Evolutionary conservation across 1,140 invertebrate species (phyloP), one percentile per base, ranked within the genome.

Genomic region (Brachionus manjavacas): DNA sequence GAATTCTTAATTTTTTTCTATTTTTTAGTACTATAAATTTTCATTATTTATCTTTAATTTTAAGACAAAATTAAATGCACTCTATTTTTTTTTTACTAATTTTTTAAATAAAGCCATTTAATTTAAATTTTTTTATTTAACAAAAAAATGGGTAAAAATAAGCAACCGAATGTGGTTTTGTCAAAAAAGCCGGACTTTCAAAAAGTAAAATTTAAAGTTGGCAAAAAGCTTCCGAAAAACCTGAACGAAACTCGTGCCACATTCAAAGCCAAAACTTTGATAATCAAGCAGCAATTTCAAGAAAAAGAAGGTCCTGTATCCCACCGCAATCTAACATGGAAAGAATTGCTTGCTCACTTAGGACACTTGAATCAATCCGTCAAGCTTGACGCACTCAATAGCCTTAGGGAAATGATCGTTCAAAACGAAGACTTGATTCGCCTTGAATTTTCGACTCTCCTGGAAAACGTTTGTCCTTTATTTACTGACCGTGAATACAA

Each of bases 241-340:
- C 92, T 93, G 60, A 96, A 96, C 91, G 92, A 94, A 3, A 96
- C 95, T 0, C 92, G 95, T 87, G 93, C 94, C 0, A 92, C 93
- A 86, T 96, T 96, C 87, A 95, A 95, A 92, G 92, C 95, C 1
- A 94, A 94, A 86, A 94, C 95, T 87, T 95, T 97, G 86, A 89
- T 94, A 8, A 91, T 96, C 49, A 91, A 91, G 81, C 92, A 94
- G 86, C 94, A 95, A 87, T 88, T 95, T 1, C 93, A 92, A 86
- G 91, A 92, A 64, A 91, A 92, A 79, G 88, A 89, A 84, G 89
- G 91, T 39, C 88, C 90, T 2, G 91, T 90, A 87, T 81, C 83
- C 28, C 52, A 64, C 25, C 52, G 85, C 85, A 83, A 72, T 64
- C 85, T 85, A 78, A 85, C 64, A 86, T 87, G 89, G 4, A 85